Conservation (phyloP, 2,113 vertebrate genomes). For the Gallinago jamesoni region DNA sequence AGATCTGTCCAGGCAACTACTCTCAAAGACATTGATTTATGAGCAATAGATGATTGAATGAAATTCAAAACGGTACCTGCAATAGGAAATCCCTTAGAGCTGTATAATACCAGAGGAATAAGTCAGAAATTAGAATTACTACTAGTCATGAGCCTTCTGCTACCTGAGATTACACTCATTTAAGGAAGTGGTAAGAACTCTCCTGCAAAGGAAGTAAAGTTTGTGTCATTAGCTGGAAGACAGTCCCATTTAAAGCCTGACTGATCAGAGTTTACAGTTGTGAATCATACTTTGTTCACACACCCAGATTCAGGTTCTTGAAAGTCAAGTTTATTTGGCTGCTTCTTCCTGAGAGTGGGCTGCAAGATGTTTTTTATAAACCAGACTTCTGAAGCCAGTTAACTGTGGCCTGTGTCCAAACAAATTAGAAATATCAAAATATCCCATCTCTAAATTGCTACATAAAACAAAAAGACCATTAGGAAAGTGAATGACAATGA, state of each 20-base stretch:
- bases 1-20: background rate
- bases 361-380: background rate
- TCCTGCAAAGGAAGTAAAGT: background rate
- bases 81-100: background rate
- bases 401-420: background rate
- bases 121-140: background rate
- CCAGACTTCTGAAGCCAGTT: background rate
- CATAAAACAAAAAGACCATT: background rate
- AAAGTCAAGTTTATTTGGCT: background rate
- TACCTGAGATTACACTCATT: background rate
- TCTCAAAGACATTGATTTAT: background rate
- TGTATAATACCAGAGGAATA: background rate
- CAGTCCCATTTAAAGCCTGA: background rate
- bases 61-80: background rate
- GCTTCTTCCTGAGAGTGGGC: background rate
- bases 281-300: background rate
- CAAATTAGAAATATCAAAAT: background rate
- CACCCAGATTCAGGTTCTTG: background rate
- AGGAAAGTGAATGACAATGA: background rate
- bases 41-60: background rate
- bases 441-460: background rate
- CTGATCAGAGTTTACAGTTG: background rate
- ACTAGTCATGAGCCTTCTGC: background rate
- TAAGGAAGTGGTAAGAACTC: background rate
- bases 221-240: background rate